These are phyloP conservation scores for Enteromius thamalakanensis DNA, from an alignment of 2,797 vertebrate species.

Conservation along the genomic window DNA sequence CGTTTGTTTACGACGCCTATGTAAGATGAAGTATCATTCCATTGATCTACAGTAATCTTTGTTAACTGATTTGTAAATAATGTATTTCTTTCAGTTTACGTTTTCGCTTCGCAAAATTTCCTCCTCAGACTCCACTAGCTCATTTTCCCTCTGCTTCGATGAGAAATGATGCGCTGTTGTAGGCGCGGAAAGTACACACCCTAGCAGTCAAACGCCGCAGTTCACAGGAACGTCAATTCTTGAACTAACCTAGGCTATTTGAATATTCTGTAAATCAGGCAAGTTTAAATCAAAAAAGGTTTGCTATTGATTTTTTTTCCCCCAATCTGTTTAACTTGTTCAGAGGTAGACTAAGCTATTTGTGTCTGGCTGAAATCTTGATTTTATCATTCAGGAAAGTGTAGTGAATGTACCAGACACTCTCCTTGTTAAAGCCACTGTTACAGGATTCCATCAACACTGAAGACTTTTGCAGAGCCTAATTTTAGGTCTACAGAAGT, in stretches of 20 bases:
- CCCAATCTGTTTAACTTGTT: not conserved
- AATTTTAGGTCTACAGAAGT: not conserved
- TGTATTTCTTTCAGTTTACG: not conserved
- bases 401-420: not conserved
- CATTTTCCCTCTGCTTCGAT: slow-evolving; percentile 4
- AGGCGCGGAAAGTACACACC: slow-evolving; percentile 28
- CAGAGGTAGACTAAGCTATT: not conserved
- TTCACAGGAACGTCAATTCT: slow-evolving; percentile 4
- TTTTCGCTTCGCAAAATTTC: not conserved
- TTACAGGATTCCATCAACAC: not conserved
- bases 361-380: too few relatives aligned
- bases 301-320: not conserved
- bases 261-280: not conserved
- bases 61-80: not conserved
- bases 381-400: too few relatives aligned
- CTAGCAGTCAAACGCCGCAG: slow-evolving; percentile 20
- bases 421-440: not conserved
- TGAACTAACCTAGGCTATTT: not conserved
- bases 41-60: not conserved
- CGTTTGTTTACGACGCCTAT: slow-evolving; percentile 3
- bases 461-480: not conserved
- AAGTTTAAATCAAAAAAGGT: too few relatives aligned
- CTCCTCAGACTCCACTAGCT: not conserved
- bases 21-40: not conserved
- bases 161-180: slow-evolving; percentile 20